A percentile compares a stretch with the other conserved stretches of the same genome.
Evolutionary conservation across 1,140 invertebrate species (phyloP).

Genomic region (Halictus rubicundus): DNA sequence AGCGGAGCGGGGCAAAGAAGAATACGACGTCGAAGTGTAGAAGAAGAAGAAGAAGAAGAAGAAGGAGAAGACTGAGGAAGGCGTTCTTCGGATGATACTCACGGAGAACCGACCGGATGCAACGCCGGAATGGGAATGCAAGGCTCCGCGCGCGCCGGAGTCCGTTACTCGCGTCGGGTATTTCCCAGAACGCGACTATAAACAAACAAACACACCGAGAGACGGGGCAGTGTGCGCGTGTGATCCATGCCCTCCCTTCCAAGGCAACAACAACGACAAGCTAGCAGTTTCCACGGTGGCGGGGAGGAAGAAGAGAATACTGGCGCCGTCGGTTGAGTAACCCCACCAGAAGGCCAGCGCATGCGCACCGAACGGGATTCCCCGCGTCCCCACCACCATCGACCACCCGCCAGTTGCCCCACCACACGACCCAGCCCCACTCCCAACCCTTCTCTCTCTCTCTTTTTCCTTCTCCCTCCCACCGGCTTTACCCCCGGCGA

Average conservation of each 20-base stretch:
- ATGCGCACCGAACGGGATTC: slow-evolving; percentile 62
- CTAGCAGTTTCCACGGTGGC: slow-evolving; percentile 40
- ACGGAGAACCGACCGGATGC: slow-evolving; percentile 75
- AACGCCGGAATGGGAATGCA: slow-evolving; percentile 75
- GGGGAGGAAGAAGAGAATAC: slow-evolving; percentile 45
- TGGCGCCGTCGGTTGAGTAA: slow-evolving; percentile 67
- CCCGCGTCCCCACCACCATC: slow-evolving; percentile 43
- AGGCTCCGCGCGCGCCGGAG: slow-evolving; percentile 65
- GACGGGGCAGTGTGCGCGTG: slow-evolving; percentile 48
- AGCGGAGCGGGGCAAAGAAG: slow-evolving; percentile 39
- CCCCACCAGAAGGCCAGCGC: slow-evolving; percentile 53
- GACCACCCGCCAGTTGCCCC: slow-evolving; percentile 42
- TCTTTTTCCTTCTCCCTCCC: background rate
- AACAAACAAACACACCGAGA: slow-evolving; percentile 74
- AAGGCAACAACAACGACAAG: slow-evolving; percentile 54
- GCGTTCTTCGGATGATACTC: slow-evolving; percentile 39
- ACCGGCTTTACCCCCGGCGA: background rate
- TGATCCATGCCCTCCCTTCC: slow-evolving; percentile 62
- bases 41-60: slow-evolving; percentile 39
- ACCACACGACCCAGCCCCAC: background rate
- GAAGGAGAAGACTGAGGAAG: slow-evolving; percentile 21
- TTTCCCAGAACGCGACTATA: slow-evolving; percentile 78
- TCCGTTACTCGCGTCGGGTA: slow-evolving; percentile 77
- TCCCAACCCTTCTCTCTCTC: background rate
- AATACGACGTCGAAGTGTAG: slow-evolving; percentile 17